Evolutionary conservation across 2,888 invertebrate genomes (phyloP), one percentile per base, ranked within the genome.

Genomic region (Lepas anatifera): DNA sequence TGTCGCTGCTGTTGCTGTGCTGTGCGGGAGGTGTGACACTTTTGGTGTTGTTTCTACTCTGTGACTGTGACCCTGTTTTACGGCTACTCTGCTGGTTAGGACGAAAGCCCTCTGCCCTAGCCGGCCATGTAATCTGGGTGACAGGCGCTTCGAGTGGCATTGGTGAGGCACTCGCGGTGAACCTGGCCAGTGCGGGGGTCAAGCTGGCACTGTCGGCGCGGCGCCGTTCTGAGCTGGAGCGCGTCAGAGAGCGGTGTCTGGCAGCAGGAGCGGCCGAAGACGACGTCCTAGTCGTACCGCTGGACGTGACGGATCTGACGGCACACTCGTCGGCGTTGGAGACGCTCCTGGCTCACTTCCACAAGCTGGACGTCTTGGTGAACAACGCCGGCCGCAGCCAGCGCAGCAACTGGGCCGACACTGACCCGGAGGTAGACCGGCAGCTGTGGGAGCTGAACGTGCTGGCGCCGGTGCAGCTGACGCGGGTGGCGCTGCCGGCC

Each of bases 101-200:
- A 27, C 41, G 68, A 10, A 6, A 16, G 18, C 18, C 35, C 32
- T 18, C 58, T 6, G 58, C 58, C 16, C 78, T 88, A 69, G 80
- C 81, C 63, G 87, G 87, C 0, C 86, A 90, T 79, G 89, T 91
- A 6, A 86, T 90, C 2, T 92, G 92, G 87, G 87, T 92, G 74
- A 90, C 89, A 1, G 92, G 92, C 58, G 89, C 91, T 0, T 91
- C 91, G 0, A 89, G 89, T 80, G 92, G 92, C 22, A 91, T 92
- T 73, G 92, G 92, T 3, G 88, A 89, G 79, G 79, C 84, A 73
- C 80, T 89, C 67, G 89, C 90, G 0, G 83, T 88, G 73, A 83
- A 84, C 29, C 79, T 90, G 68, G 87, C 90, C 0, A 83, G 83
- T 75, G 81, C 82, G 76, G 87, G 87, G 10, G 87, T 86, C 3